Conservation (phyloP, 2,888 invertebrate genomes). For the Drosophila anceps region DNA sequence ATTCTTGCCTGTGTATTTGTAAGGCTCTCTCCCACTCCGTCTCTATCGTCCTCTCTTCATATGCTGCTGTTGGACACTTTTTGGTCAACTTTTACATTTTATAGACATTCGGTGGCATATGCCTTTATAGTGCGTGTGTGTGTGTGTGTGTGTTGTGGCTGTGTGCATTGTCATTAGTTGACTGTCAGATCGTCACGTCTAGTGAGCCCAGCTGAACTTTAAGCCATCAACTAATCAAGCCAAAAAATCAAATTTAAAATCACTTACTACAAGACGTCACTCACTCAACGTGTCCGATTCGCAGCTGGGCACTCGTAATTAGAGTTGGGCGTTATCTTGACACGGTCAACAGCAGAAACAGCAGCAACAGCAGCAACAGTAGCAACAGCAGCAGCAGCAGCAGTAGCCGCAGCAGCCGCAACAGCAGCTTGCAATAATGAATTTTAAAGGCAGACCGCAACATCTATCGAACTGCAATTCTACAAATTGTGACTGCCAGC, state of each 20-base stretch:
- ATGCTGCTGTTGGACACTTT: neutral
- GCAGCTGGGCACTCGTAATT: neutral
- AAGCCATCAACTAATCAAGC: constrained; percentile 38
- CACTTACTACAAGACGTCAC: constrained; percentile 8
- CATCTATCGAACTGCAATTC: neutral
- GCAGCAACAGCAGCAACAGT: neutral
- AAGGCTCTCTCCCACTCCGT: neutral
- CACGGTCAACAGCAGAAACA: neutral
- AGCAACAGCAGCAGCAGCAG: too few species aligned
- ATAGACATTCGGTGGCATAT: constrained; percentile 65
- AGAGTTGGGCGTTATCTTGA: constrained; percentile 9
- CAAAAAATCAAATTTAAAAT: constrained; percentile 43
- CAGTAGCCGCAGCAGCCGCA: neutral
- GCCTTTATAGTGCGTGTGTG: neutral
- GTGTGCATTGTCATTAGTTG: constrained; percentile 68
- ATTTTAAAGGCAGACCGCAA: neutral
- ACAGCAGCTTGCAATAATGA: neutral
- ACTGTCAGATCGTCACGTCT: constrained; percentile 64
- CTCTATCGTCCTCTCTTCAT: neutral
- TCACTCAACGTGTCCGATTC: neutral
- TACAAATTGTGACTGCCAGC: too few species aligned
- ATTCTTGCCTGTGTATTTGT: neutral
- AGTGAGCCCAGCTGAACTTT: constrained; percentile 27
- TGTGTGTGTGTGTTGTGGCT: constrained; percentile 17
- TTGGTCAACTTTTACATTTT: constrained; percentile 76